phyloP scores from a whole-genome alignment of 2,113 vertebrate genomes.

The Clarias macrocephalus region DNA sequence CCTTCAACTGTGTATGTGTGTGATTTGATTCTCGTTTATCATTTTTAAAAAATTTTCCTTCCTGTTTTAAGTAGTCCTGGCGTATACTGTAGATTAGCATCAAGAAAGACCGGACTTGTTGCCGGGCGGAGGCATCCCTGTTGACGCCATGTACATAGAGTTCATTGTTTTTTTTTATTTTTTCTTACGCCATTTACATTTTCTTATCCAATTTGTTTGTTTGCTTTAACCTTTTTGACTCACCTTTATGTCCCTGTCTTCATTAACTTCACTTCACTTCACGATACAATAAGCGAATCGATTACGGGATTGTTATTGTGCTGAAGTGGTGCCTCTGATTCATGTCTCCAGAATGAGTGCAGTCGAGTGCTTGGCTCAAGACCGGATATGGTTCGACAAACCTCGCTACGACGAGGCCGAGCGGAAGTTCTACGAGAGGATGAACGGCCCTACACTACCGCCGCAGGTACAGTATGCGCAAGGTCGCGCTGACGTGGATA shows the following conservation, averaged over 20 bases:
- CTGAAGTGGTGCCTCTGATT: neutral
- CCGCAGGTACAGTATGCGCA: slow-evolving; percentile 56
- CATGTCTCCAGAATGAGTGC: slow-evolving; percentile 78
- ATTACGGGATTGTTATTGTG: neutral
- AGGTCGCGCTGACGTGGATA: neutral
- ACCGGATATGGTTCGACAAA: slow-evolving; percentile 97
- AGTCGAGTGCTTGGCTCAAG: slow-evolving; percentile 75
- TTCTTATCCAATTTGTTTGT: neutral
- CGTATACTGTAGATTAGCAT: neutral
- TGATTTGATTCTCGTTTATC: neutral
- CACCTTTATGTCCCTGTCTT: neutral
- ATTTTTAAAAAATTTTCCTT: neutral
- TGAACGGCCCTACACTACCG: slow-evolving; percentile 67
- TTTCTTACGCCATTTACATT: neutral
- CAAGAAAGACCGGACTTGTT: neutral
- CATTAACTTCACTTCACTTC: neutral
- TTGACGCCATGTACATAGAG: neutral
- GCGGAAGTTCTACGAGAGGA: slow-evolving; percentile 79
- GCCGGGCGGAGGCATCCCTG: neutral
- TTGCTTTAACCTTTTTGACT: neutral
- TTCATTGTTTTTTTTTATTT: neutral
- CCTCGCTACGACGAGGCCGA: slow-evolving; percentile 90
- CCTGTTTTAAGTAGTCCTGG: neutral
- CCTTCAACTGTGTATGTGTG: neutral
- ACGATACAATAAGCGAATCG: too few species aligned